A percentile compares a stretch with the other conserved stretches of the same genome.
phyloP scores from a whole-genome alignment of 2,888 invertebrate genomes.

The Melanotus villosus region DNA sequence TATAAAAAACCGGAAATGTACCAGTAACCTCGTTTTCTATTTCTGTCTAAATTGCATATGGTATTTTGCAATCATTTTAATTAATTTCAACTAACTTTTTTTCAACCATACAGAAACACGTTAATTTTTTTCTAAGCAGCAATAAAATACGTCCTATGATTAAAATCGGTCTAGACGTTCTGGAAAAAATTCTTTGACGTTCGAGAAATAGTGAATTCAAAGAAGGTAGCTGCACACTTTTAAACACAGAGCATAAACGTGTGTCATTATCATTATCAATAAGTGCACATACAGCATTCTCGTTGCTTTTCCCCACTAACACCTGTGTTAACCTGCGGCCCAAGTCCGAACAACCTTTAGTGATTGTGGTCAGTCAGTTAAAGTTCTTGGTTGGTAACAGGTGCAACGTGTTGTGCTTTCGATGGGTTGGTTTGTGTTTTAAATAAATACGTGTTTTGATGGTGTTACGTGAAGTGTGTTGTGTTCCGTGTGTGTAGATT shows the following conservation, averaged over 20 bases:
- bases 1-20: slow-evolving; percentile 12
- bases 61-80: background rate
- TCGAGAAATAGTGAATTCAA: too few relatives aligned
- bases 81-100: too few relatives aligned
- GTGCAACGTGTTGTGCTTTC: slow-evolving; percentile 34
- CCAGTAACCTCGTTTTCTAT: slow-evolving; percentile 3
- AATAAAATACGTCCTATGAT: too few relatives aligned
- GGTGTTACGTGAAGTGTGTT: slow-evolving; percentile 2
- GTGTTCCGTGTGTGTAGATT: slow-evolving; percentile 23
- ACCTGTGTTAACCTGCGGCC: slow-evolving; percentile 49
- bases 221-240: too few relatives aligned
- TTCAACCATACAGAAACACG: too few relatives aligned
- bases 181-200: background rate
- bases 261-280: background rate
- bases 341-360: slow-evolving; percentile 41
- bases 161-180: too few relatives aligned
- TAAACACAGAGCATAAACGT: too few relatives aligned
- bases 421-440: slow-evolving; percentile 1
- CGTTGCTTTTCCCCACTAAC: slow-evolving; percentile 41
- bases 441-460: background rate
- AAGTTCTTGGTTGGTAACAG: slow-evolving; percentile 42
- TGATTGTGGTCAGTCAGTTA: slow-evolving; percentile 51
- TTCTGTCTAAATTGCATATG: background rate
- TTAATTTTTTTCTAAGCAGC: too few relatives aligned
- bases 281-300: background rate